Conservation (phyloP, 2,888 invertebrate species). For the Stenolophus ochropezus region DNA sequence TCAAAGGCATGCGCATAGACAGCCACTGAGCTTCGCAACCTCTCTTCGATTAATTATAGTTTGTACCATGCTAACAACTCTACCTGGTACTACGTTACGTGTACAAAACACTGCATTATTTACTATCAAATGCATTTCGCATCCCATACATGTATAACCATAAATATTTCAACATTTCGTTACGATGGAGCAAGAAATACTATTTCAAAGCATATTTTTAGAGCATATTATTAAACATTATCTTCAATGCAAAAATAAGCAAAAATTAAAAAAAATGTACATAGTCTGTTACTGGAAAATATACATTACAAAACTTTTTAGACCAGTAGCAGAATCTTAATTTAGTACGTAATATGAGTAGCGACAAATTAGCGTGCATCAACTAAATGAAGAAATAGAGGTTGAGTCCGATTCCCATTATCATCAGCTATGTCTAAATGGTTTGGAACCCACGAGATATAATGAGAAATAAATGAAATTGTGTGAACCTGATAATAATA, state of each 20-base stretch:
- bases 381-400: no score
- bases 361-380: background rate
- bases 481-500: no score
- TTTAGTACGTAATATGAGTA: background rate
- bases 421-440: no score
- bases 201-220: background rate
- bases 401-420: no score
- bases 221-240: background rate
- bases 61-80: constrained; percentile 4
- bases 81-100: background rate
- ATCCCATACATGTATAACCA: background rate
- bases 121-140: constrained; percentile 14
- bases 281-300: background rate
- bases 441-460: no score
- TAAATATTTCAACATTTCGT: background rate
- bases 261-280: background rate
- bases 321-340: background rate
- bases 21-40: background rate
- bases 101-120: constrained; percentile 9
- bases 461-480: no score
- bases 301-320: background rate
- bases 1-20: background rate
- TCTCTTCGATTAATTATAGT: constrained; percentile 40
- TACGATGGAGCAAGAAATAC: background rate
- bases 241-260: background rate